Base-by-base conservation (phyloP, 2,888 invertebrate genomes). In the Graphium colonna region DNA sequence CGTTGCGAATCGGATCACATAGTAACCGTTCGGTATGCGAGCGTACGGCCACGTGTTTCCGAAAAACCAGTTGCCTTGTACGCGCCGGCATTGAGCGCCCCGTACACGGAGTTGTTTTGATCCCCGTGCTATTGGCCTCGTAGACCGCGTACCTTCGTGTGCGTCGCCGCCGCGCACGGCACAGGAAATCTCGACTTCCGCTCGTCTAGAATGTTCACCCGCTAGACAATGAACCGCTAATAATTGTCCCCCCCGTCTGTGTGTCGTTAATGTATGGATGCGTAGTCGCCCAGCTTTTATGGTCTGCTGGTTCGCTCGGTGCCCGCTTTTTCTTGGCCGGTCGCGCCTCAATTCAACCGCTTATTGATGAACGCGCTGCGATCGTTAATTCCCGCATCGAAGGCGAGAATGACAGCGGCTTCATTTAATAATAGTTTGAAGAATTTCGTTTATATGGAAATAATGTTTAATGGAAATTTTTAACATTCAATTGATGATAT, bases 101-200 rank as follows among this genome's bases (percentile, higher is more conserved):
- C 75, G 53, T 77, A 75, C 31, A 74, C 63, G 79, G 81, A 73
- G 71, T 76, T 83, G 85, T 84, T 86, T 77, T 78, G 73, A 72
- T 73, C 69, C n/a, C n/a, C 63, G 66, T 69, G 78, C 67, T 77
- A 70, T 77, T 78, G 79, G 69, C 77, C 78, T 69, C 67, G 56
- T 60, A 59, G 64, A 65, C 59, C 53, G 61, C 33, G 57, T 46
- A 52, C 45, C 51, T n/a, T n/a, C n/a, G 40, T 45, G 55, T 52
- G 52, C n/a, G n/a, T n/a, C n/a, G n/a, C n/a, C n/a, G n/a, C 43
- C 63, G 61, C 61, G 52, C 58, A 75, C 67, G 76, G 58, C 58
- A 65, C 87, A 82, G 88, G 88, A 88, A 81, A 86, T 82, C 86
- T 82, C 65, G 66, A 79, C 87, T 82, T 87, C 88, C 88, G 86